Conservation (phyloP, 2,888 invertebrate genomes). For the Drosophila seclusa region DNA sequence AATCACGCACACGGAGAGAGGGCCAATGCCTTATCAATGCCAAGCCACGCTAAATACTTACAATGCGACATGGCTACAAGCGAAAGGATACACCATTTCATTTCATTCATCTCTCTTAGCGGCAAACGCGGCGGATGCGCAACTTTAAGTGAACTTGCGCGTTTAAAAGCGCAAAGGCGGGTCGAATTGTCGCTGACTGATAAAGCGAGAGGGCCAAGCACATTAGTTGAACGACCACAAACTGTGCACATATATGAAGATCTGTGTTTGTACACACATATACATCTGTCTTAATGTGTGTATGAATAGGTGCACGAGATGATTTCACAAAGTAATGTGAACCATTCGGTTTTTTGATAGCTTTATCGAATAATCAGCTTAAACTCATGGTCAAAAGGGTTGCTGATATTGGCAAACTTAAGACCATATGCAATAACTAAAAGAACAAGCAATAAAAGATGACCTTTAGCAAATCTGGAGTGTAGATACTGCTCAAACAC, state of each 20-base stretch:
- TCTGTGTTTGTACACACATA: not conserved
- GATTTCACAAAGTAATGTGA: not conserved
- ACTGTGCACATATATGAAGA: conserved; percentile 13
- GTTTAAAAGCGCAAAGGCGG: conserved; percentile 34
- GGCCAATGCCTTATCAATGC: conserved; percentile 78
- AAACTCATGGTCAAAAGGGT: not conserved
- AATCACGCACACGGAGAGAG: not conserved
- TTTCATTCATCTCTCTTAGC: conserved; percentile 66
- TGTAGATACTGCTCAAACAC: not conserved
- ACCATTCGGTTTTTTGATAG: not conserved
- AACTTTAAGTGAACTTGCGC: conserved; percentile 62
- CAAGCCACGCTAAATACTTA: conserved; percentile 51
- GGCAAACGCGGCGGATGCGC: conserved; percentile 57
- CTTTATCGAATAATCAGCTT: not conserved
- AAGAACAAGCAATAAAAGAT: not conserved
- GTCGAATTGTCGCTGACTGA: conserved; percentile 50
- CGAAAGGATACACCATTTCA: conserved; percentile 51
- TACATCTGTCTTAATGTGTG: not conserved
- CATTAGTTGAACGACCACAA: conserved; percentile 34
- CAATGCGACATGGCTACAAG: conserved; percentile 45
- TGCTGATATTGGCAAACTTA: not conserved
- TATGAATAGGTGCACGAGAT: conserved; percentile 9
- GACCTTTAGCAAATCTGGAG: not conserved
- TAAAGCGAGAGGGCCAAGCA: conserved; percentile 44
- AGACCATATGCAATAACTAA: not conserved